Base-by-base conservation (phyloP, 2,888 invertebrate species). In the Epistrophe grossulariae region DNA sequence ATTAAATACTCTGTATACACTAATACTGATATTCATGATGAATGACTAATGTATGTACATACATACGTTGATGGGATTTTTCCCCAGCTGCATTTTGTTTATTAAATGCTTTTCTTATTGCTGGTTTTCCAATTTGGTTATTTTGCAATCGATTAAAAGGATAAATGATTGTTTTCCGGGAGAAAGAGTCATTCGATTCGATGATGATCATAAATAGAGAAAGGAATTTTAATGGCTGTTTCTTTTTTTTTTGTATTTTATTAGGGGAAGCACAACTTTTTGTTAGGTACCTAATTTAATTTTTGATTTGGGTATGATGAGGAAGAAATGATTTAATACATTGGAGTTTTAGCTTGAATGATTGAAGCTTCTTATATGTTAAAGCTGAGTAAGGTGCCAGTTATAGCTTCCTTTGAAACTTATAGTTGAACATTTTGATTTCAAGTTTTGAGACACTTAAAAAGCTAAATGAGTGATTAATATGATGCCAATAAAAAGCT, bases 71-170 rank as follows among this genome's bases (percentile, higher is more conserved):
- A 82, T 84, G 78, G 73, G 82, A 81, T 73, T 73, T 73, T 78
- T 64, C 13, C 13, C 78, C 85, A 80, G 71, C 76, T 80, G 82
- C n/a, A 64, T 60, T 72, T 24, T 68, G 72, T 77, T 72, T 45
- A 35, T 72, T 45, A 62, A 62, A 17, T 19, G 2, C 43, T 38
- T 77, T 71, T 72, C 28, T 60, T 66, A 17, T 28, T 35, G 48
- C 43, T 55, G 52, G 35, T 71, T 55, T 81, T 70, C 45, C 73
- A 48, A 70, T 78, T 82, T 74, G 81, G 78, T 71, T 87, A 62
- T 87, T 87, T 82, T 52, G 78, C 79, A 74, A 82, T 87, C 82
- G 66, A 82, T 82, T 74, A 62, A 82, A 74, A 82, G 85, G 82
- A 85, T 78, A 78, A 81, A 85, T 81, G 15, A 76, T 74, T 76